Base-by-base conservation (phyloP, 2,797 vertebrate genomes). In the Microchirus variegatus region DNA sequence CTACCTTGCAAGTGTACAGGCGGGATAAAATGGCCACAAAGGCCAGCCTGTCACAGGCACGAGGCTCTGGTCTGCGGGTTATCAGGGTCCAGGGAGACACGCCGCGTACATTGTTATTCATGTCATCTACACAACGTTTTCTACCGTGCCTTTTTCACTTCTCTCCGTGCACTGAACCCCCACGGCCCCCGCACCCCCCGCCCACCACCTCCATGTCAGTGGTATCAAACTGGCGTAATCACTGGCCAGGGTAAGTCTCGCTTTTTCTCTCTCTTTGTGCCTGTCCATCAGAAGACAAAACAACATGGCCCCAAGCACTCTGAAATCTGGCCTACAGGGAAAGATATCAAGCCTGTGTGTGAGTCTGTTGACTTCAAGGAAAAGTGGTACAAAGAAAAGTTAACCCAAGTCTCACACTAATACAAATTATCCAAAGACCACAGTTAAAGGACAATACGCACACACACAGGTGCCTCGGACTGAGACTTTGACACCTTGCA, bases 1-100 rank as follows among this genome's bases (percentile, higher is more conserved):
- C 95, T 96, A 95, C 94, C 95, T 96, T 95, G 96, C 95, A 96
- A 96, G 95, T 96, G 96, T 96, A 97, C 94, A 94, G 96, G 90
- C 91, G 55, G 96, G 95, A 97, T 97, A 91, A 98, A 98, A 94
- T 89, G 94, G 91, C 93, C 95, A 96, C 96, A 98, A 99, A 97
- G 95, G 94, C 93, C 94, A 91, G 94, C 95, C 95, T 96, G 95
- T 95, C 93, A 94, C 92, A 93, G 92, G 66, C 78, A 86, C 87
- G 78, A 90, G 89, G 94, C 92, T 92, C 67, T 61, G 85, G 84
- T 90, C 93, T 92, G 94, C 94, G 95, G 95, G 95, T 96, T 96
- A 95, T 95, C 92, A 59, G 70, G 72, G 86, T 78, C 94, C 91
- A 82, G 82, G 83, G 94, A 94, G 95, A 93, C 93, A 91, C 92